A percentile compares a stretch with the other conserved stretches of the same genome.
Evolutionary conservation across 2,888 invertebrate species (phyloP).

Genomic region (Metopia argyrocephala): DNA sequence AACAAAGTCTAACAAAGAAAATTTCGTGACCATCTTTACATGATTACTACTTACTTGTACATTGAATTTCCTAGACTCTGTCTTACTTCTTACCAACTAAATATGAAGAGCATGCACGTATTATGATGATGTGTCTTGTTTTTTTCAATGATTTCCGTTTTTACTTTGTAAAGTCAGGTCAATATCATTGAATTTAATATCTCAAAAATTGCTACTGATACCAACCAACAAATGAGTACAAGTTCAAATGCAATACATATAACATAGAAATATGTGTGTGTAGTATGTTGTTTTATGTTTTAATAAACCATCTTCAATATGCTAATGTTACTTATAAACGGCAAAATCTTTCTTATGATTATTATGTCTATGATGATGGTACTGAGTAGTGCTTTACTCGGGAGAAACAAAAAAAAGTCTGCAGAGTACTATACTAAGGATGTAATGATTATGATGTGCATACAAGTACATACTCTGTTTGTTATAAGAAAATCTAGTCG

Average conservation of each 20-base stretch:
- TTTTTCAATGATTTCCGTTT: slow-evolving; percentile 54
- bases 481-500: slow-evolving; percentile 28
- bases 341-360: slow-evolving; percentile 45
- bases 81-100: neutral
- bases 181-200: slow-evolving; percentile 63
- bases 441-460: slow-evolving; percentile 17
- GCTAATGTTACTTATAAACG: slow-evolving; percentile 53
- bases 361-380: slow-evolving; percentile 4
- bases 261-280: too few relatives aligned
- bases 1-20: neutral
- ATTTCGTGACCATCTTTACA: neutral
- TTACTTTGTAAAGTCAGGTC: slow-evolving; percentile 51
- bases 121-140: slow-evolving; percentile 21
- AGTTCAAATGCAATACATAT: neutral
- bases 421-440: neutral
- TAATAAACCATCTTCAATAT: slow-evolving; percentile 58
- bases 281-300: neutral
- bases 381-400: neutral
- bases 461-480: neutral
- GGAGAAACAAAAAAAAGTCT: neutral
- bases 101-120: too few relatives aligned
- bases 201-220: slow-evolving; percentile 51
- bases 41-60: too few relatives aligned
- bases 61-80: too few relatives aligned
- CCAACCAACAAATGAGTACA: neutral